Conservation (phyloP, 2,888 invertebrate genomes). For the Buathra laborator region DNA sequence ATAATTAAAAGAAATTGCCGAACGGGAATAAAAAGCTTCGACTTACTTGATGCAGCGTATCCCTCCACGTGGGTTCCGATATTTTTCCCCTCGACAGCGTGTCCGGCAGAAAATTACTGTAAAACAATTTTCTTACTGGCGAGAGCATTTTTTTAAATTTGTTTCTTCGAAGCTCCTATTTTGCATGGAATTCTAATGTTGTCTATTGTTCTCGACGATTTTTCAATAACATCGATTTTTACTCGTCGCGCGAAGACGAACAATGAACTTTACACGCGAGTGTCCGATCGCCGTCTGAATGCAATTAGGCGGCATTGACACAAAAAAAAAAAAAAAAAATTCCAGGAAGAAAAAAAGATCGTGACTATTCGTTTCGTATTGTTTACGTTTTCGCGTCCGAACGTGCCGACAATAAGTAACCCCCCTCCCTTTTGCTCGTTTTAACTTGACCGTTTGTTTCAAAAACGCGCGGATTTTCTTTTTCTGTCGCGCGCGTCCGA, state of each 20-base stretch:
- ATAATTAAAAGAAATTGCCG: constrained; percentile 1
- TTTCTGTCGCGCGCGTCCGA: not conserved
- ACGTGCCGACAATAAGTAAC: constrained; percentile 34
- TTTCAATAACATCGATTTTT: not conserved
- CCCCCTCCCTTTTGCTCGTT: constrained; percentile 23
- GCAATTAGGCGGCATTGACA: not conserved
- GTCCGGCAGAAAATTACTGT: constrained; percentile 70
- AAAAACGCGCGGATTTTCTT: constrained; percentile 39
- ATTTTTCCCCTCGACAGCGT: constrained; percentile 64
- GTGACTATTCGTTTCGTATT: not conserved
- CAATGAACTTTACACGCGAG: no score
- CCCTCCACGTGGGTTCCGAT: constrained; percentile 66
- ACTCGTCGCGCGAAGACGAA: not conserved
- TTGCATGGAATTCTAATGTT: not conserved
- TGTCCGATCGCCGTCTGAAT: no score
- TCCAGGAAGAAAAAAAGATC: not conserved
- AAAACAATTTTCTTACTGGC: constrained; percentile 72
- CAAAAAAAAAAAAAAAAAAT: not conserved
- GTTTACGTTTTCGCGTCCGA: constrained; percentile 35
- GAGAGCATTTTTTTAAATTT: constrained; percentile 67
- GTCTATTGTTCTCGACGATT: not conserved
- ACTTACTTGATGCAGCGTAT: constrained; percentile 73
- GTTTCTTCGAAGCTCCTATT: not conserved
- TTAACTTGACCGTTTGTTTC: constrained; percentile 28
- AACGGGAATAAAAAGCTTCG: not conserved